phyloP scores from a whole-genome alignment of 2,888 invertebrate genomes.

The Palloptera scutellata region DNA sequence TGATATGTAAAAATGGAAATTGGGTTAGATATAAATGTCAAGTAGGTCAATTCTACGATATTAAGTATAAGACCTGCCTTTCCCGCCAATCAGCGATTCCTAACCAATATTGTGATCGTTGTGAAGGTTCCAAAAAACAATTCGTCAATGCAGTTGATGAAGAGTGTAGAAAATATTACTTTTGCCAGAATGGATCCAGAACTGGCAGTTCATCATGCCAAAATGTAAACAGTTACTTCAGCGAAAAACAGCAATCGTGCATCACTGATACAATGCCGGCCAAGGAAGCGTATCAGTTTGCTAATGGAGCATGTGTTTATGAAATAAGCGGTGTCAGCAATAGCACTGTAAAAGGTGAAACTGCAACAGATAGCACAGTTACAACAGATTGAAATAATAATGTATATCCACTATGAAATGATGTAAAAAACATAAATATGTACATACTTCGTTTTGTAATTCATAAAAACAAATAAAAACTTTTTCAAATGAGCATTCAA shows the following conservation, averaged over 20 bases:
- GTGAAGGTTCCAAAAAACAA: slow-evolving; percentile 35
- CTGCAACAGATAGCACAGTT: too few species aligned
- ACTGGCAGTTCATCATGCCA: slow-evolving; percentile 28
- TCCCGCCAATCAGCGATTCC: slow-evolving; percentile 36
- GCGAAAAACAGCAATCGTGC: slow-evolving; percentile 42
- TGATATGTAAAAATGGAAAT: slow-evolving; percentile 29
- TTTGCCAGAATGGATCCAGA: slow-evolving; percentile 32
- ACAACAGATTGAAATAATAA: too few species aligned
- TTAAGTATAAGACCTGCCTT: slow-evolving; percentile 25
- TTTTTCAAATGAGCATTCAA: too few species aligned
- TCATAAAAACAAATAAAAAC: too few species aligned
- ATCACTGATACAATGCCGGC: slow-evolving; percentile 32
- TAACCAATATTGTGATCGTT: slow-evolving; percentile 41
- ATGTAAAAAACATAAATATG: too few species aligned
- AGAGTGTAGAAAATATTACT: slow-evolving; percentile 36
- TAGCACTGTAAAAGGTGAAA: too few species aligned
- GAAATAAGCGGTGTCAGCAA: too few species aligned
- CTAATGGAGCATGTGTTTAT: slow-evolving; percentile 32
- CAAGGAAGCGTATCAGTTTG: not conserved
- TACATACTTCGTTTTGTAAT: too few species aligned
- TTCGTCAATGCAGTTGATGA: slow-evolving; percentile 44
- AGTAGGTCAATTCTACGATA: slow-evolving; percentile 30
- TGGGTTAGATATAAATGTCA: slow-evolving; percentile 11
- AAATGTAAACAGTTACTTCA: slow-evolving; percentile 43
- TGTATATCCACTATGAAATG: too few species aligned